phyloP scores from a whole-genome alignment of 2,888 invertebrate species.

The Emesis russula region DNA sequence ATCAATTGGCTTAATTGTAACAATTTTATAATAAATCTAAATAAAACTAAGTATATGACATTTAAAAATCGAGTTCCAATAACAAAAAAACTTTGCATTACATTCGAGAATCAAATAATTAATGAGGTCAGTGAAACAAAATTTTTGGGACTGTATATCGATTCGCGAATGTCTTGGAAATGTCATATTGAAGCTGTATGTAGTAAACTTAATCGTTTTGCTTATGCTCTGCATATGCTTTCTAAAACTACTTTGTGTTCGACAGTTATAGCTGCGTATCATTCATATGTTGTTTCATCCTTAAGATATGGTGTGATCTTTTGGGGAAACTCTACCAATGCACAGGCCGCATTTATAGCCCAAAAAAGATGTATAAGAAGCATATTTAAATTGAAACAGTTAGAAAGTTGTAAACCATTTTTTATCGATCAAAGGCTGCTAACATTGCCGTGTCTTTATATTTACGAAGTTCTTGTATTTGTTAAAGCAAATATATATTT shows the following conservation, averaged over 20 bases:
- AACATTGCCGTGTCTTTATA: not conserved
- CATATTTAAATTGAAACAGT: not conserved
- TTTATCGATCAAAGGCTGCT: not conserved
- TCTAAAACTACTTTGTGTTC: not conserved
- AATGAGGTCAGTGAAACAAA: not conserved
- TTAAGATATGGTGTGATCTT: not conserved
- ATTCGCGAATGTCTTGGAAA: not conserved
- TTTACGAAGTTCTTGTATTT: not conserved
- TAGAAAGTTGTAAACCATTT: not conserved
- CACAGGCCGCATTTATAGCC: not conserved
- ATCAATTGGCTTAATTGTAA: not conserved
- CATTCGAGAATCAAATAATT: not conserved
- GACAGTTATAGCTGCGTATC: not conserved
- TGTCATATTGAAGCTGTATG: not conserved
- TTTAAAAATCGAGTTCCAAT: not conserved
- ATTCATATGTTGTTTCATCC: not conserved
- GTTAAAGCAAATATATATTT: not conserved
- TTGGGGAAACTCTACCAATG: not conserved
- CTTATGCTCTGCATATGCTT: not conserved
- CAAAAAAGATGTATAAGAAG: not conserved
- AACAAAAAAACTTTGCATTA: not conserved
- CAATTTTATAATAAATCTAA: not conserved
- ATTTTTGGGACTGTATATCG: not conserved
- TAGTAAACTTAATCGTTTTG: not conserved
- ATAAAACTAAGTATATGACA: not conserved